These are phyloP conservation scores for Geophilus truncorum DNA, from an alignment of 2,888 invertebrate species.

Conservation along the genomic window DNA sequence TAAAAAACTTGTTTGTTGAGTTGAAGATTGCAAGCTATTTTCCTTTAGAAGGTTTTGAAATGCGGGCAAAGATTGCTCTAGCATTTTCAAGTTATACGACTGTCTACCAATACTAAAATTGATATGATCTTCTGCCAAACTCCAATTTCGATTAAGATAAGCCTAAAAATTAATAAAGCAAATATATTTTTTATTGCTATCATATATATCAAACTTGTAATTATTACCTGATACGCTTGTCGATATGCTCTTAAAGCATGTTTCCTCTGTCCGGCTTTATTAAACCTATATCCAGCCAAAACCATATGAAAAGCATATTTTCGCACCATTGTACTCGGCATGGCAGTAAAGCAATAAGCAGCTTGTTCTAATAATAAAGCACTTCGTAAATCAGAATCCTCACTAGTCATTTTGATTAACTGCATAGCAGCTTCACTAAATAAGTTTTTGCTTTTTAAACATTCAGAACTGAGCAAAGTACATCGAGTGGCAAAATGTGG, in stretches of 20 bases:
- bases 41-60: constrained; percentile 63
- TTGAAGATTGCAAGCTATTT: constrained; percentile 58
- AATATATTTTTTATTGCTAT: too few relatives aligned
- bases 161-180: constrained; percentile 61
- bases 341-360: constrained; percentile 75
- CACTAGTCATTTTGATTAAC: constrained; percentile 89
- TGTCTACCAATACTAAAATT: constrained; percentile 89
- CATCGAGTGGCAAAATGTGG: constrained; percentile 89
- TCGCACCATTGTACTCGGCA: constrained; percentile 66
- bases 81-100: constrained; percentile 71
- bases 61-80: constrained; percentile 65
- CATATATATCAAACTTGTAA: too few relatives aligned
- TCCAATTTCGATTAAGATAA: constrained; percentile 75
- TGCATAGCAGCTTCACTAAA: constrained; percentile 92
- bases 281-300: constrained; percentile 89
- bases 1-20: constrained; percentile 73
- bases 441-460: constrained; percentile 69
- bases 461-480: constrained; percentile 81
- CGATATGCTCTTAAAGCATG: constrained; percentile 88
- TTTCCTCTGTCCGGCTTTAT: constrained; percentile 84
- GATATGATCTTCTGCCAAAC: constrained; percentile 90
- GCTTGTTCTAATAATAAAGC: constrained; percentile 93
- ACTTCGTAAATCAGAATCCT: constrained; percentile 93
- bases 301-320: constrained; percentile 97
- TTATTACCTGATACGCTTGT: constrained; percentile 82